Evolutionary conservation across 2,888 invertebrate species (phyloP).

Genomic region (Acanthosepion lycidas): DNA sequence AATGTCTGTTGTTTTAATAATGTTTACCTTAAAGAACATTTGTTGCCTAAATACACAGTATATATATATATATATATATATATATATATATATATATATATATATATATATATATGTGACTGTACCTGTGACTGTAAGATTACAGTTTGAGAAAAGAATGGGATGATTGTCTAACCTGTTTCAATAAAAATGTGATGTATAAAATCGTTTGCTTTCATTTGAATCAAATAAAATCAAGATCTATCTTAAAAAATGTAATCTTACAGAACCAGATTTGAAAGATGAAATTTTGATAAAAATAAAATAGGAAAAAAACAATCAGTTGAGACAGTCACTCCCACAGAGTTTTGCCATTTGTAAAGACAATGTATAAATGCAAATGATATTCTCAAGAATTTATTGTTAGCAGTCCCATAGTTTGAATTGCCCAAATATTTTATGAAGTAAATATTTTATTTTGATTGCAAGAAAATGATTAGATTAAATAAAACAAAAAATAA

Average conservation of each 20-base stretch:
- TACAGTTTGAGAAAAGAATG: background rate
- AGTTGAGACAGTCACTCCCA: background rate
- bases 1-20: too few species aligned
- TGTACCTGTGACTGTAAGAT: background rate
- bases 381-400: background rate
- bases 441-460: too few species aligned
- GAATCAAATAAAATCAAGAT: background rate
- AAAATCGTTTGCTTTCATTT: background rate
- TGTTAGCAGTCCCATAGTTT: too few species aligned
- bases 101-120: too few species aligned
- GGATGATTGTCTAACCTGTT: background rate
- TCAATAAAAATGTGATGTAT: background rate
- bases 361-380: slow-evolving; percentile 8
- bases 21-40: too few species aligned
- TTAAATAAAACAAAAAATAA: too few species aligned
- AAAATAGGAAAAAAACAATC: background rate
- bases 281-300: background rate
- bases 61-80: too few species aligned
- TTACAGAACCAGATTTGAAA: background rate
- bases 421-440: too few species aligned
- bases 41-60: too few species aligned
- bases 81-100: too few species aligned
- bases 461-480: too few species aligned
- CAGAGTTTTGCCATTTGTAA: background rate
- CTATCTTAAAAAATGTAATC: background rate